Evolutionary conservation across 2,888 invertebrate genomes (phyloP).

Genomic region (Melipona beecheii): DNA sequence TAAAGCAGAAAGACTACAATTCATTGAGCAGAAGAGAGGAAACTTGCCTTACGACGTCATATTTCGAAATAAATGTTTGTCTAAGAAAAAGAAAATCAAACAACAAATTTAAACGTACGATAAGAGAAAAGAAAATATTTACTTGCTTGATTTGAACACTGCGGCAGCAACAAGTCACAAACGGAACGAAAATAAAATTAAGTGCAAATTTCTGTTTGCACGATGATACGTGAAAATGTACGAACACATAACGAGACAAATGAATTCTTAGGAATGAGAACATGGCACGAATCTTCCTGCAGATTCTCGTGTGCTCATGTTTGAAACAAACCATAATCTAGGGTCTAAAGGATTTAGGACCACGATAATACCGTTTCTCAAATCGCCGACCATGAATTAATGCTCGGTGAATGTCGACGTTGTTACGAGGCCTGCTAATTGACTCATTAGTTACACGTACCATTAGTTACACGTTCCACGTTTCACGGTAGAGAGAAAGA

Average conservation of each 20-base stretch:
- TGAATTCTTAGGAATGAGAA: background rate
- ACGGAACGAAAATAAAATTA: too few relatives aligned
- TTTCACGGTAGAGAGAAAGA: background rate
- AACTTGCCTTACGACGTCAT: too few relatives aligned
- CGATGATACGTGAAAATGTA: background rate
- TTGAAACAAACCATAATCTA: background rate
- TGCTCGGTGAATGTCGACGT: background rate
- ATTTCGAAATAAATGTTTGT: too few relatives aligned
- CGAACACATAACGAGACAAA: background rate
- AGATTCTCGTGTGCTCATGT: background rate
- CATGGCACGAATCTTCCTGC: background rate
- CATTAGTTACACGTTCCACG: background rate
- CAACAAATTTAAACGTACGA: too few relatives aligned
- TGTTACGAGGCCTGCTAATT: slow-evolving; percentile 13
- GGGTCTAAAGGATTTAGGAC: background rate
- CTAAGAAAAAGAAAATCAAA: too few relatives aligned
- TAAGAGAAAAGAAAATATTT: too few relatives aligned
- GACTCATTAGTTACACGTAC: slow-evolving; percentile 9
- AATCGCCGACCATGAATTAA: slow-evolving; percentile 7
- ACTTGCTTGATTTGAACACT: too few relatives aligned
- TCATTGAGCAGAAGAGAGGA: too few relatives aligned
- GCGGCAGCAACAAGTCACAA: too few relatives aligned
- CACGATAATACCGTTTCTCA: slow-evolving; percentile 5
- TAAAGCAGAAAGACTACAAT: too few relatives aligned
- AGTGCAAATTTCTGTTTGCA: too few relatives aligned